These are phyloP conservation scores for Neotoxoptera formosana DNA, from an alignment of 1,140 invertebrate genomes.

Conservation along the genomic window DNA sequence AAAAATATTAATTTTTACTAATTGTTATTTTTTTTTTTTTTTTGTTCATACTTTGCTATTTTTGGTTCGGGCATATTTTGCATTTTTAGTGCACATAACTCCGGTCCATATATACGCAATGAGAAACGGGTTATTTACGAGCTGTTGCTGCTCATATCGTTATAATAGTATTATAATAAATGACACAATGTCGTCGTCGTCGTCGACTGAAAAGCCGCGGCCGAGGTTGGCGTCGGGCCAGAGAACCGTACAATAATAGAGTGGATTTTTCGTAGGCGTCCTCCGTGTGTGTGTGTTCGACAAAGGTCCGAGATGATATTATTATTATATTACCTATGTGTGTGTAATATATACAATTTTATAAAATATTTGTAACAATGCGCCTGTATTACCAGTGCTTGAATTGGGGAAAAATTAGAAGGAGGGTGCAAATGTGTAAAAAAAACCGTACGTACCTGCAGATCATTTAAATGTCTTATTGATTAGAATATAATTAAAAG, in stretches of 20 bases:
- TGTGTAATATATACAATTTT: not conserved
- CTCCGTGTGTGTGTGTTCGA: not conserved
- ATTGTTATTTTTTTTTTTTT: not conserved
- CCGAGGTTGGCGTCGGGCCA: not conserved
- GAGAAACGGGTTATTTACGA: not conserved
- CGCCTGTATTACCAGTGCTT: too few relatives aligned
- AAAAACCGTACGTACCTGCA: too few relatives aligned
- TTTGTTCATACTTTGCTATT: not conserved
- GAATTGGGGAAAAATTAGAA: too few relatives aligned
- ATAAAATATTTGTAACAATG: not conserved
- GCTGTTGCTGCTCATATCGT: not conserved
- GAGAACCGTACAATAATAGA: conserved; percentile 1
- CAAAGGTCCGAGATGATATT: not conserved
- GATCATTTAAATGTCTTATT: too few relatives aligned
- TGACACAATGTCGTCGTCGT: not conserved
- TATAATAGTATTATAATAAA: conserved; percentile 6
- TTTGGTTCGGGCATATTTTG: not conserved
- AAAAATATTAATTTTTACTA: too few relatives aligned
- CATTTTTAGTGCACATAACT: conserved; percentile 3
- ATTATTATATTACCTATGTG: not conserved
- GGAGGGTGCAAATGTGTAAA: too few relatives aligned
- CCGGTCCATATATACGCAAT: not conserved
- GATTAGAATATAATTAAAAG: too few relatives aligned
- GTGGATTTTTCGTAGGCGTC: not conserved
- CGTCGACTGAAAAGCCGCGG: not conserved